These are phyloP conservation scores for Phalera bucephala DNA, from an alignment of 2,888 invertebrate species.

Conservation along the genomic window DNA sequence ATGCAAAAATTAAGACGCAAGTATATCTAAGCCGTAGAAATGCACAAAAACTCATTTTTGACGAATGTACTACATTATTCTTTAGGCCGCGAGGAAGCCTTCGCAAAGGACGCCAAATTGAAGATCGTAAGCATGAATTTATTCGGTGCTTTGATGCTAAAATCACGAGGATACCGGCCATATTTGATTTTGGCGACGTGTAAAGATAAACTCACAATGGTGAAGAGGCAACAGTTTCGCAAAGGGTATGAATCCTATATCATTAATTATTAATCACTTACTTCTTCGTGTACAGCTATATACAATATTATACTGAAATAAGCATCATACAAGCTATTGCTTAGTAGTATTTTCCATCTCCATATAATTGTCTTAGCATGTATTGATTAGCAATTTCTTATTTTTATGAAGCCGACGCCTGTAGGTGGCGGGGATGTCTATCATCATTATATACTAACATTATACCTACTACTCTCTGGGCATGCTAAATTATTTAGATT, in stretches of 20 bases:
- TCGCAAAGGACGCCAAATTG: conserved; percentile 57
- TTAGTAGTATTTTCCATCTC: no score
- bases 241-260: conserved; percentile 45
- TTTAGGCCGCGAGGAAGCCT: conserved; percentile 67
- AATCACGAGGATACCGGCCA: conserved; percentile 63
- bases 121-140: conserved; percentile 65
- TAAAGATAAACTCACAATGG: conserved; percentile 39
- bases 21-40: conserved; percentile 11
- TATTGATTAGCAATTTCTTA: no score
- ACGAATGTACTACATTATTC: conserved; percentile 18
- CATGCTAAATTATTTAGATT: no score
- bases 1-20: not conserved
- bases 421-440: no score
- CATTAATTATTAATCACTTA: no score
- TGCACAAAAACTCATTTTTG: conserved; percentile 3
- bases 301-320: no score
- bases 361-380: no score
- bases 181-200: conserved; percentile 66
- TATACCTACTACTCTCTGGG: no score
- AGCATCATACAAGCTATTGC: no score
- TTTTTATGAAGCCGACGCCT: no score
- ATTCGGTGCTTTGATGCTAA: conserved; percentile 63
- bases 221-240: conserved; percentile 46
- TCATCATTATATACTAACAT: no score
- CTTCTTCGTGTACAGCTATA: no score